These are phyloP conservation scores for Petroica traversi DNA, from an alignment of 2,113 vertebrate genomes.

Conservation along the genomic window DNA sequence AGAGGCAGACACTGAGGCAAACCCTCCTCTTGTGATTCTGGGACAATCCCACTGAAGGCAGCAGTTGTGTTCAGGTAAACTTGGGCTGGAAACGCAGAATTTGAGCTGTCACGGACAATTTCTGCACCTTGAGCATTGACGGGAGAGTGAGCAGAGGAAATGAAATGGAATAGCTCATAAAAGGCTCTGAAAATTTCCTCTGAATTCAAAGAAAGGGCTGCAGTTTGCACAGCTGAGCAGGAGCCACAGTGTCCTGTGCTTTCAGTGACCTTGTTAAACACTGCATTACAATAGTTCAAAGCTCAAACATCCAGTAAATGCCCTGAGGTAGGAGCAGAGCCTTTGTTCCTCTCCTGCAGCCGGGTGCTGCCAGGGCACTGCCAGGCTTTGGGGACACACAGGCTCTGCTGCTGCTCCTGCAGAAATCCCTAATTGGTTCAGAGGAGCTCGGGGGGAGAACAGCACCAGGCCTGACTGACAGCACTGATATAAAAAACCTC, in stretches of 20 bases:
- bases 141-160: background rate
- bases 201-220: conserved; percentile 2
- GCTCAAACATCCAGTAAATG: background rate
- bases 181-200: background rate
- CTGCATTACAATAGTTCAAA: background rate
- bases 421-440: conserved; percentile 7
- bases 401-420: background rate
- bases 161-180: background rate
- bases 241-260: background rate
- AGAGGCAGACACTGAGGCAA: background rate
- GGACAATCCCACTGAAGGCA: background rate
- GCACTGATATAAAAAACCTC: background rate
- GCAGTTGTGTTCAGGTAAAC: background rate
- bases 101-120: background rate
- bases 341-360: background rate
- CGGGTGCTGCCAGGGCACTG: background rate
- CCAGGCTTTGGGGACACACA: background rate
- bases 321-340: background rate
- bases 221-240: background rate
- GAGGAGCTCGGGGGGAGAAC: background rate
- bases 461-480: background rate
- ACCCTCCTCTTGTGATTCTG: background rate
- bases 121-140: background rate
- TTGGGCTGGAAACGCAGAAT: conserved; percentile 1
- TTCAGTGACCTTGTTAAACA: conserved; percentile 2